Percentiles rank a stretch among this genome's conserved stretches.
Evolutionary conservation across 1,140 invertebrate genomes (phyloP).

Genomic region (Hormaphis cornu): DNA sequence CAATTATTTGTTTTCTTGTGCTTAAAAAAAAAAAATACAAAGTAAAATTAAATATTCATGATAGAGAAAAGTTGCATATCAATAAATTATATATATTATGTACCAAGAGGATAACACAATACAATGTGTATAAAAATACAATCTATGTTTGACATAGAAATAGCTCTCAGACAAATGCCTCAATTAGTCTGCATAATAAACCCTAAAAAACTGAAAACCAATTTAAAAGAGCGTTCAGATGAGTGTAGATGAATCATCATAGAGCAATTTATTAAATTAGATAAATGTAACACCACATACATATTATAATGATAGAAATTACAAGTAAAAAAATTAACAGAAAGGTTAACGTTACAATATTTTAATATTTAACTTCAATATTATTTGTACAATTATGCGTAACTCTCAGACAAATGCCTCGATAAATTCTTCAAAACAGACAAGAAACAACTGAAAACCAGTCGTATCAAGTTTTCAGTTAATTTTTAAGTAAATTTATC

Average conservation of each 20-base stretch:
- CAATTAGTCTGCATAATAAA: conserved; percentile 10
- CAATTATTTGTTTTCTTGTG: no score
- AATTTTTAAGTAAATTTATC: neutral
- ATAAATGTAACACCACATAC: no score
- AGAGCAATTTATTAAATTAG: neutral
- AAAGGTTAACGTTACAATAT: neutral
- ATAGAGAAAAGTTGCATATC: no score
- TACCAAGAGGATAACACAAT: no score
- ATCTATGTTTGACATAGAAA: neutral
- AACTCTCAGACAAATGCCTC: conserved; percentile 4
- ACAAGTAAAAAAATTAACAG: no score
- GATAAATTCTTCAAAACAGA: neutral
- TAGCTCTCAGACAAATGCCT: conserved; percentile 22
- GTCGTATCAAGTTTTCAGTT: neutral
- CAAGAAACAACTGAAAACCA: neutral
- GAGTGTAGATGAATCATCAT: conserved; percentile 8
- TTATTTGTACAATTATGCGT: neutral
- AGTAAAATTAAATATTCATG: no score
- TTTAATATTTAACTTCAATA: neutral
- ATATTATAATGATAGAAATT: no score
- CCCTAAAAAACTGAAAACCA: conserved; percentile 15
- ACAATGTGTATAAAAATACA: neutral
- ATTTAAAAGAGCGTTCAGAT: conserved; percentile 1
- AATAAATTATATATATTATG: no score
- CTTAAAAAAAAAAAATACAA: no score